Percentiles rank a stretch among this genome's conserved stretches.
phyloP scores from a whole-genome alignment of 2,797 vertebrate genomes.

The Agapornis canus region DNA sequence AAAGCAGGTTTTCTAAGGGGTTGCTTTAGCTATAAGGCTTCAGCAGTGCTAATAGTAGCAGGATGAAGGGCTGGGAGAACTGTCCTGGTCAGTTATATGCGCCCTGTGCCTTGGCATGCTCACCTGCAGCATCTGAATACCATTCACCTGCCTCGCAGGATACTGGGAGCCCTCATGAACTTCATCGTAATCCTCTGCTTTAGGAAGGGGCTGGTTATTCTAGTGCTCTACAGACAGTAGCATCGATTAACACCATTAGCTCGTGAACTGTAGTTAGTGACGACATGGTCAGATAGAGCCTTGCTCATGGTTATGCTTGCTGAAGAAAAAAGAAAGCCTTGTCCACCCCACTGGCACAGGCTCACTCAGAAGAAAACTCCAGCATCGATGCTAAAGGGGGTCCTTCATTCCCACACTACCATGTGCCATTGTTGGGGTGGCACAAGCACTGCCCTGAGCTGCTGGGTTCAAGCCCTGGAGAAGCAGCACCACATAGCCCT shows the following conservation, averaged over 20 bases:
- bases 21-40: neutral
- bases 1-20: neutral
- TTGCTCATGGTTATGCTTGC: neutral
- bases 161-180: neutral
- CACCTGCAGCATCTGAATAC: neutral
- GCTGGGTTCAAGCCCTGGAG: neutral
- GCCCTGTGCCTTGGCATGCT: neutral
- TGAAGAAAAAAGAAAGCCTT: neutral
- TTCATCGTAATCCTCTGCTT: neutral
- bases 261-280: neutral
- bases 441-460: neutral
- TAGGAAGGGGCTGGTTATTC: neutral
- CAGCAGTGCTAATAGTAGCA: neutral
- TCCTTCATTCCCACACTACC: neutral
- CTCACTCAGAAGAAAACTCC: neutral
- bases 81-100: neutral
- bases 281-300: neutral
- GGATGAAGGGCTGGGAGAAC: neutral
- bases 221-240: neutral
- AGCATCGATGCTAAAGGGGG: fast-evolving
- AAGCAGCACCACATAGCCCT: neutral
- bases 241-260: neutral
- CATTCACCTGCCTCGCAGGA: neutral
- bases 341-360: neutral
- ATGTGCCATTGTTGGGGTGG: neutral